Evolutionary conservation across 2,888 invertebrate genomes (phyloP), one percentile per base, ranked within the genome.

Genomic region (Eristalis tenax): DNA sequence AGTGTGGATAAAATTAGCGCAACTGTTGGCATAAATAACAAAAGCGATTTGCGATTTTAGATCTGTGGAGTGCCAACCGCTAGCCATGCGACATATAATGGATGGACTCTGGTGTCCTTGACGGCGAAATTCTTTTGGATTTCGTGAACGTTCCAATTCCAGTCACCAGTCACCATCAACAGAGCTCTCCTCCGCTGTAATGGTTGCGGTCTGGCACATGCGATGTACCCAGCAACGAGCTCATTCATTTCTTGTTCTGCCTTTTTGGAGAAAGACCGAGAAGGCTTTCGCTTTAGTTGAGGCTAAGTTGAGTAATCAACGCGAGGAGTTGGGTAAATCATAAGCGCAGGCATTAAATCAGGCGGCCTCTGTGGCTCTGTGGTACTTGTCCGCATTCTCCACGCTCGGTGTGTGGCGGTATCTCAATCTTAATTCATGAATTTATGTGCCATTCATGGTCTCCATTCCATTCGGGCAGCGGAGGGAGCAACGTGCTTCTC

Each of bases 391-490:
- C 13, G 28, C 63, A 80, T 86, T 83, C 83, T 73, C 81, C 78
- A 81, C 75, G 88, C 82, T 89, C 82, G 70, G 89, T 89, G 90
- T 90, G 89, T 90, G 90, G 90, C 90, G 90, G 90, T 90, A 83
- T 87, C 87, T 84, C 74, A 73, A 83, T 84, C 88, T 88, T 84
- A 84, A 88, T 88, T 88, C 88, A 88, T 84, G 74, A 84, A 88
- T 81, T 88, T 88, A 84, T 88, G 81, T 88, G 88, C 84, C 77
- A 88, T 88, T 88, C 83, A 86, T 80, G 74, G 75, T 70, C 32
- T 32, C 8, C 5, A 61, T 22, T 1, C 28, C 15, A 32, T 11
- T 11, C 32, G 35, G 32, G 40, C 6, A 57, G 6, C 64, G 65
- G 65, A 32, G 83, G 57, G 71, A 38, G 18, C 32, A 80, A 83